Conservation (phyloP, 2,888 invertebrate species). For the Sesia apiformis region DNA sequence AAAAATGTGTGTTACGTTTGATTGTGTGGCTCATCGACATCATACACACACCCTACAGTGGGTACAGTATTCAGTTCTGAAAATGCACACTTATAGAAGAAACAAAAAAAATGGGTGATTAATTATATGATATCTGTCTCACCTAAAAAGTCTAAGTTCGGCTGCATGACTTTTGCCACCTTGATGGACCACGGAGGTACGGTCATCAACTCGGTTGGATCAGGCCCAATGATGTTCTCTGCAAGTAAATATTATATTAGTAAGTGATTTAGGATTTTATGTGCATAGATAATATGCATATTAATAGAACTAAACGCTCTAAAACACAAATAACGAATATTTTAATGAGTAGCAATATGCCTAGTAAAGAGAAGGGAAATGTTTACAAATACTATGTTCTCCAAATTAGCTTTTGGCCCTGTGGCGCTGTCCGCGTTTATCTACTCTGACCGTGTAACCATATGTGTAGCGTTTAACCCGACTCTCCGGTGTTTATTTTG, state of each 20-base stretch:
- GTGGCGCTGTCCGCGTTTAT: not conserved
- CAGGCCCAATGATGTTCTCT: constrained; percentile 82
- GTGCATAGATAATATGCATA: too few species aligned
- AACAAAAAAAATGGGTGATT: too few species aligned
- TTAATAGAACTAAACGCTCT: too few species aligned
- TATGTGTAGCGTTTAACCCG: not conserved
- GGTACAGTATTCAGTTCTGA: too few species aligned
- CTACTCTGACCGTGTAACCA: not conserved
- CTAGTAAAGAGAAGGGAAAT: too few species aligned
- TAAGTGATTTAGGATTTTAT: not conserved
- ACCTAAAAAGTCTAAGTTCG: constrained; percentile 94
- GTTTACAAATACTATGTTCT: too few species aligned
- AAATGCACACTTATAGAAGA: too few species aligned
- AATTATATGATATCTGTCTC: constrained; percentile 26
- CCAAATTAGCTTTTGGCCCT: not conserved
- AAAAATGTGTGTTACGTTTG: too few species aligned
- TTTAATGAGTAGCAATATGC: too few species aligned
- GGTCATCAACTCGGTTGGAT: constrained; percentile 81
- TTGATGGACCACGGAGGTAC: constrained; percentile 94
- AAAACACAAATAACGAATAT: too few species aligned
- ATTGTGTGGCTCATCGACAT: too few species aligned
- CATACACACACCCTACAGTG: too few species aligned
- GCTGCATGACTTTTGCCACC: constrained; percentile 93
- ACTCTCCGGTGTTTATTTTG: not conserved
- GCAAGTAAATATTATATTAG: constrained; percentile 25